phyloP scores from a whole-genome alignment of 2,797 vertebrate genomes.

The Monodelphis domestica region DNA sequence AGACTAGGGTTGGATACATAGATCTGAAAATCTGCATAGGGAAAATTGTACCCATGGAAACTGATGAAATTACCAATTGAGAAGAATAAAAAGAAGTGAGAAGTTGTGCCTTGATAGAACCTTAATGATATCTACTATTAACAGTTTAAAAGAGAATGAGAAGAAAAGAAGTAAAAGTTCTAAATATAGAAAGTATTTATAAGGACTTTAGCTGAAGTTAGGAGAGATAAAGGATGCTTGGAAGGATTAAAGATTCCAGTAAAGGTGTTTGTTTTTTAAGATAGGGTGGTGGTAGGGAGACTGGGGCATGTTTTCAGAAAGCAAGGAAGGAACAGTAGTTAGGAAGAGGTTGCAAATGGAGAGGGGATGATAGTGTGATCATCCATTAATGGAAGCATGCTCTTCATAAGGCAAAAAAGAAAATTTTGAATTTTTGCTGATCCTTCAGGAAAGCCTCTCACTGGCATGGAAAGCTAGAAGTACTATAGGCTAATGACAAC shows the following conservation, averaged over 20 bases:
- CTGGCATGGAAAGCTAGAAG: not conserved
- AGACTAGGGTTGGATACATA: not conserved
- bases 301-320: not conserved
- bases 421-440: not conserved
- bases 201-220: not conserved
- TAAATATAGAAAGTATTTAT: not conserved
- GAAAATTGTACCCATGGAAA: not conserved
- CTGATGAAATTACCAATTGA: not conserved
- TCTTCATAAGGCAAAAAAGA: not conserved
- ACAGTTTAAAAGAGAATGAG: not conserved
- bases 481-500: not conserved
- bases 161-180: not conserved
- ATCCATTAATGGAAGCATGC: not conserved
- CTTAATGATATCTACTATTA: not conserved
- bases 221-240: not conserved
- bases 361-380: not conserved
- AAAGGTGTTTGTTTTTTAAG: not conserved
- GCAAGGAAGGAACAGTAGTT: not conserved
- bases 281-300: not conserved
- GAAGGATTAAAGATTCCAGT: not conserved
- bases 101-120: not conserved
- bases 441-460: not conserved
- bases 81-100: not conserved
- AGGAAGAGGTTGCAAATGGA: not conserved
- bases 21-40: not conserved